Conservation (phyloP, 2,797 vertebrate genomes). For the Lagorchestes hirsutus region DNA sequence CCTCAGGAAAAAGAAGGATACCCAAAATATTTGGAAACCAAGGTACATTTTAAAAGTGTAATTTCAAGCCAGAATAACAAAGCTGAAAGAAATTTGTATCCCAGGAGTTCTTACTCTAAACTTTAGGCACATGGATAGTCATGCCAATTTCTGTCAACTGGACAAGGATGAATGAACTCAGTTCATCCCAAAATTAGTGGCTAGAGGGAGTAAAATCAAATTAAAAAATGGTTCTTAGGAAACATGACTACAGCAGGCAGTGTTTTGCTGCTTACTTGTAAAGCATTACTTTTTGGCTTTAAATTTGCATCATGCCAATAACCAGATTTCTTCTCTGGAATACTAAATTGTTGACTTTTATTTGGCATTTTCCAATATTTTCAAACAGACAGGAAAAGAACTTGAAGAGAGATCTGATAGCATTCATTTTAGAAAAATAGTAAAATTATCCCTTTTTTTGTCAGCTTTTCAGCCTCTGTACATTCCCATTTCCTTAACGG, state of each 20-base stretch:
- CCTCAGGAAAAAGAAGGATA: background rate
- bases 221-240: constrained; percentile 41
- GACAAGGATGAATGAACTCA: constrained; percentile 62
- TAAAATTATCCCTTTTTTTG: background rate
- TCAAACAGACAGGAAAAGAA: background rate
- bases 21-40: background rate
- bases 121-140: constrained; percentile 16
- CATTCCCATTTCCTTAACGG: background rate
- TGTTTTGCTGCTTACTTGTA: constrained; percentile 42
- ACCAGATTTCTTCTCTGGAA: constrained; percentile 23
- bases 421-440: background rate
- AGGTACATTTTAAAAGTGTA: constrained; percentile 26
- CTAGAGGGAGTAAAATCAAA: constrained; percentile 37
- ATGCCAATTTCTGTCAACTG: constrained; percentile 40
- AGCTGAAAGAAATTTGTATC: constrained; percentile 19
- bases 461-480: background rate
- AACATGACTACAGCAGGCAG: constrained; percentile 46
- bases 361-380: accelerated
- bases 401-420: constrained; percentile 2
- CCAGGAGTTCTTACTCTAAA: background rate
- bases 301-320: constrained; percentile 52
- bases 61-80: constrained; percentile 50
- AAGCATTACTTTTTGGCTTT: constrained; percentile 62
- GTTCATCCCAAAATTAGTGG: constrained; percentile 68
- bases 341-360: constrained; percentile 23